phyloP scores from a whole-genome alignment of 2,113 vertebrate genomes.

The Petromus typicus region DNA sequence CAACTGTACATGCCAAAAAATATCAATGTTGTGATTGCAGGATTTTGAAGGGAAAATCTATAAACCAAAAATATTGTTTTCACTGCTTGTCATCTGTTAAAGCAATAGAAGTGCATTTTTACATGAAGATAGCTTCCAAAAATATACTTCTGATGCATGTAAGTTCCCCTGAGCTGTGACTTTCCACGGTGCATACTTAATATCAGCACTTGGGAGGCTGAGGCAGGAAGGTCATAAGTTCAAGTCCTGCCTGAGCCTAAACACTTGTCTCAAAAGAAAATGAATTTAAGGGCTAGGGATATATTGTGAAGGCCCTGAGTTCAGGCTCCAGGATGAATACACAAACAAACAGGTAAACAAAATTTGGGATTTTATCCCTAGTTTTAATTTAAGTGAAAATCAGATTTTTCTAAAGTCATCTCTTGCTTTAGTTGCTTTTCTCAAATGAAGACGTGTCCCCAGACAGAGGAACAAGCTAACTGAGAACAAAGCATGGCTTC shows the following conservation, averaged over 20 bases:
- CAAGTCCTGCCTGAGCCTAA: not conserved
- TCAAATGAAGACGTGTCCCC: not conserved
- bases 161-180: not conserved
- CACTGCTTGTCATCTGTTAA: slow-evolving; percentile 21
- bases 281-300: not conserved
- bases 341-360: not conserved
- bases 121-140: not conserved
- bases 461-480: not conserved
- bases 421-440: not conserved
- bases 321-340: too few relatives aligned
- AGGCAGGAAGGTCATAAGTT: not conserved
- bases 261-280: not conserved
- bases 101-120: not conserved
- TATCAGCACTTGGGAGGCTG: not conserved
- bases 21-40: not conserved
- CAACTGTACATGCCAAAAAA: slow-evolving; percentile 23
- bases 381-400: not conserved
- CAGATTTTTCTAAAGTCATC: not conserved
- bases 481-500: not conserved
- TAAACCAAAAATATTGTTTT: slow-evolving; percentile 19
- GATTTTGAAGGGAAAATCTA: slow-evolving; percentile 9
- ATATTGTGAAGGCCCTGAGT: not conserved
- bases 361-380: not conserved
- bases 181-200: not conserved
- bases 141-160: not conserved